Percentiles rank a stretch among this genome's conserved stretches.
These are phyloP conservation scores for Phymanthus crucifer DNA, from an alignment of 92 coral and sea anemone species.

Conservation along the genomic window DNA sequence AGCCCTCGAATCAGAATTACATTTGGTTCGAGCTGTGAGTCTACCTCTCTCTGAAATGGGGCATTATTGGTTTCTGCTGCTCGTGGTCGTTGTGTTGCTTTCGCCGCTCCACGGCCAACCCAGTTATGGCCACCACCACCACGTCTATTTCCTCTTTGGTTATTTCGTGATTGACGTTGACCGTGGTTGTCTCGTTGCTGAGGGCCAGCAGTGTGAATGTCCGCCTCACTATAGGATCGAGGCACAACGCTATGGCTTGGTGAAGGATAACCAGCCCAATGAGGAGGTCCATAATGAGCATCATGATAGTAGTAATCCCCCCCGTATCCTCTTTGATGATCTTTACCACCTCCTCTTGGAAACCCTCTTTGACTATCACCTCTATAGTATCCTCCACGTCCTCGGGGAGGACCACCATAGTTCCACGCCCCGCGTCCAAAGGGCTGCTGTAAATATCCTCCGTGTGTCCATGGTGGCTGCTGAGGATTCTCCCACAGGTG, in stretches of 20 bases:
- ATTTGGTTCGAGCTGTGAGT: conserved; percentile 47
- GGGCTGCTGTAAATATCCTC: background rate
- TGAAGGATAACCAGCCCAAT: background rate
- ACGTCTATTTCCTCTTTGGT: background rate
- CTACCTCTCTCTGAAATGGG: background rate
- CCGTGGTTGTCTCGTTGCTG: background rate
- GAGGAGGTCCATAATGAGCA: background rate
- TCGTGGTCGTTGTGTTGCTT: background rate
- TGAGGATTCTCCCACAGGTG: background rate
- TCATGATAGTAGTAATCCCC: background rate
- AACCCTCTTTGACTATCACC: background rate
- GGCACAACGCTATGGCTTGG: background rate
- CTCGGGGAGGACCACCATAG: background rate
- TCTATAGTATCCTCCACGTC: background rate
- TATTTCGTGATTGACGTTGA: background rate
- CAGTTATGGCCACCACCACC: conserved; percentile 14
- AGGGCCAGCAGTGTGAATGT: background rate
- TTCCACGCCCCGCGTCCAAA: background rate
- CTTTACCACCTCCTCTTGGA: conserved; percentile 19
- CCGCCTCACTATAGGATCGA: background rate
- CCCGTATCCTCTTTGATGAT: conserved; percentile 3
- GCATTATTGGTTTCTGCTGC: background rate
- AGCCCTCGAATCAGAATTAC: conserved; percentile 53
- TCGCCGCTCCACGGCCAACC: conserved; percentile 14
- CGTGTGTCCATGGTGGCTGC: background rate